A percentile compares a stretch with the other conserved stretches of the same genome.
These are phyloP conservation scores for Megamerina dolium DNA, from an alignment of 2,888 invertebrate species.

Conservation along the genomic window DNA sequence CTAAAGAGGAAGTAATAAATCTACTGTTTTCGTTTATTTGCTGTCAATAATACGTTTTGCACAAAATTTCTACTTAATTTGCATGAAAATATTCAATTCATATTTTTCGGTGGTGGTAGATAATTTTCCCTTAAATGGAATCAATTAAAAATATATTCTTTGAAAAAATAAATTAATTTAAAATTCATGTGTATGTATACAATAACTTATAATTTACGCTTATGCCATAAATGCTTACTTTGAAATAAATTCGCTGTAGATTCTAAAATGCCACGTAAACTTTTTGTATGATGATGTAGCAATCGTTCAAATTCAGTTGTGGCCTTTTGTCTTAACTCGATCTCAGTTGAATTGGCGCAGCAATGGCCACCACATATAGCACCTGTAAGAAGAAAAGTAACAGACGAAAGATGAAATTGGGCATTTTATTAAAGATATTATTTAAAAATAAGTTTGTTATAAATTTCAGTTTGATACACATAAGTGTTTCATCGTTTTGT, in stretches of 20 bases:
- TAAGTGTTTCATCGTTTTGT: not conserved
- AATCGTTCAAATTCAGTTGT: constrained; percentile 58
- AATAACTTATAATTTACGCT: not conserved
- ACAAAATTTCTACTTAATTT: constrained; percentile 2
- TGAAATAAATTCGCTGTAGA: constrained; percentile 67
- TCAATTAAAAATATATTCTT: constrained; percentile 1
- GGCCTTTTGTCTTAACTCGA: constrained; percentile 43
- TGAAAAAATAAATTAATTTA: not conserved
- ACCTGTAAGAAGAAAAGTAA: constrained; percentile 33
- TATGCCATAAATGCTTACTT: constrained; percentile 54
- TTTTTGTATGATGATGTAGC: constrained; percentile 65
- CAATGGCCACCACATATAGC: constrained; percentile 46
- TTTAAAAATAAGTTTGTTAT: not conserved
- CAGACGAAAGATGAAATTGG: too few species aligned
- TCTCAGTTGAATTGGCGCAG: constrained; percentile 46
- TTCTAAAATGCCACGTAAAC: constrained; percentile 68
- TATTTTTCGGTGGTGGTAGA: too few species aligned
- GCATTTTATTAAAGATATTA: not conserved
- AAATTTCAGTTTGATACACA: not conserved
- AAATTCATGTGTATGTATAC: not conserved
- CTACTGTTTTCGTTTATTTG: constrained; percentile 4
- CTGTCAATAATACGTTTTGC: too few species aligned
- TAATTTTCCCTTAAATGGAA: too few species aligned
- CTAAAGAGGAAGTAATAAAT: constrained; percentile 11
- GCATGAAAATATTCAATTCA: too few species aligned